A percentile compares a stretch with the other conserved stretches of the same genome.
phyloP scores from a whole-genome alignment of 2,113 vertebrate species.

The Puffinus mauretanicus region DNA sequence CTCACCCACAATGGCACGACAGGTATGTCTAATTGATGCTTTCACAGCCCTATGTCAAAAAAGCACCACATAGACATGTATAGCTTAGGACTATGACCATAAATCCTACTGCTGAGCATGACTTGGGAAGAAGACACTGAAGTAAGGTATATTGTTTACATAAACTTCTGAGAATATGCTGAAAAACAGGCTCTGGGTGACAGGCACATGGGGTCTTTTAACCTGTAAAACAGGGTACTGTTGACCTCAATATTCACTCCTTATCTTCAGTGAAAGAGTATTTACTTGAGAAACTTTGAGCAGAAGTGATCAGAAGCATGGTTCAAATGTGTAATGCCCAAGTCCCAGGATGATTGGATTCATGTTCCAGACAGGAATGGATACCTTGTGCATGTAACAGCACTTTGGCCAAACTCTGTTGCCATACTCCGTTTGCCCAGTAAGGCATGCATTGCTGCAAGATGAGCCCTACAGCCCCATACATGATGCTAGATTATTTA shows the following conservation, averaged over 20 bases:
- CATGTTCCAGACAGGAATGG: not conserved
- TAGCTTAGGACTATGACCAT: not conserved
- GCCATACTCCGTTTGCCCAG: not conserved
- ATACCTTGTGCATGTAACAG: not conserved
- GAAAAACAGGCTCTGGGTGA: not conserved
- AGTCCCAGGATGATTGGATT: not conserved
- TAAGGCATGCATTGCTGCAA: not conserved
- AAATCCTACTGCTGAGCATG: not conserved
- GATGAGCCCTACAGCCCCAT: not conserved
- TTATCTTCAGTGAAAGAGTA: not conserved
- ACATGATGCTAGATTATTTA: not conserved
- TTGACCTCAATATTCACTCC: not conserved
- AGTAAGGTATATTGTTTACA: not conserved
- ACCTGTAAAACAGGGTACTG: not conserved
- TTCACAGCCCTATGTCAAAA: not conserved
- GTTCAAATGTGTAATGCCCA: not conserved
- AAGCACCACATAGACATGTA: not conserved
- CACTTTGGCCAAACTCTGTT: not conserved
- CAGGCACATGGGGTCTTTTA: not conserved
- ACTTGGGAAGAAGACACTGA: not conserved
- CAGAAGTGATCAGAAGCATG: not conserved
- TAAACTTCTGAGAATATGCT: not conserved
- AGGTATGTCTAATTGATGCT: not conserved
- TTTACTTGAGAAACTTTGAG: not conserved
- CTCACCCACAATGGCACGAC: not conserved